Evolutionary conservation across 2,113 vertebrate species (phyloP), one percentile per base, ranked within the genome.

Genomic region (Carassius carassius): DNA sequence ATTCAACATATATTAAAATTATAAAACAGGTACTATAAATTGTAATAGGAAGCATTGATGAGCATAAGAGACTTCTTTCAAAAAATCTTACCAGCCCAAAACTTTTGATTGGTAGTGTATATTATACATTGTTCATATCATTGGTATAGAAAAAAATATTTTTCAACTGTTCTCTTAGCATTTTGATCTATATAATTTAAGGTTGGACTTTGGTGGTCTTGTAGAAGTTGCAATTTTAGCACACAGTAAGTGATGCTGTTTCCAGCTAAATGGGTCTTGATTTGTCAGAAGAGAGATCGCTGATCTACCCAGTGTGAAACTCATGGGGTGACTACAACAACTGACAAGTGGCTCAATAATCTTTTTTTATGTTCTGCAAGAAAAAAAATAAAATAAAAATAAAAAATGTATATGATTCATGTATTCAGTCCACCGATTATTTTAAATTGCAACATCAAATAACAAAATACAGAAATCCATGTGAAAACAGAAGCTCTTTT

Each of bases 181-280:
- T 25, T 58, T 60, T 51, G 8, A 21, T 58, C 29, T 23, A 16
- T 67, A 23, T 17, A 51, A 11, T 6, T 78, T 44, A 37, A 78
- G 78, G 69, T 41, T 67, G 44, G 6, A 81, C 21, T 44, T 85
- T 74, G 56, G 74, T 47, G 41, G 19, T 19, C 41, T 62, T 84
- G 56, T 85, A 80, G 88, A 90, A 86, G 21, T 90, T 88, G 84
- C 92, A 90, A 92, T 90, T 90, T 84, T 49, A 82, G 87, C 86
- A 29, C 69, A 44, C 63, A 47, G 44, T 81, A 85, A 73, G 72
- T 44, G 37, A 63, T 54, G 85, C 65, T 86, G 62, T 89, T 89
- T 90, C n/a, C 19, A 85, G 84, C 76, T 82, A 19, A 82, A 67
- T 90, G 89, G 90, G 73, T 86, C 25, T 35, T 2, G 89, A 91